Evolutionary conservation across 1,140 invertebrate genomes (phyloP).

Genomic region (Cotesia glomerata): DNA sequence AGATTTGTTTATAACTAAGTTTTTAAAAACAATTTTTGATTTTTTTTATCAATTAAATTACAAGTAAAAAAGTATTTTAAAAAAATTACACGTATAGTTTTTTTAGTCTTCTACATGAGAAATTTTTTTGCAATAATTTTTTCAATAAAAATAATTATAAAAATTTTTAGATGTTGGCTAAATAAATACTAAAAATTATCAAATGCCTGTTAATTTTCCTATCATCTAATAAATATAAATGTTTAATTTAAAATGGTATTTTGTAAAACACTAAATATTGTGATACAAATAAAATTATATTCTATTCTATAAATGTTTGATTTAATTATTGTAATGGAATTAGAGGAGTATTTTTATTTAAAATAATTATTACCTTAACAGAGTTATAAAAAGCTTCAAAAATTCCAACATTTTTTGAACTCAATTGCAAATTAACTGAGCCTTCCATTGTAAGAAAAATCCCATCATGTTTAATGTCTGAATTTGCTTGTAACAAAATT

Average conservation of each 20-base stretch:
- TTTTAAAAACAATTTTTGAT: too few relatives aligned
- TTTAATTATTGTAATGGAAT: not conserved
- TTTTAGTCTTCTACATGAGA: too few relatives aligned
- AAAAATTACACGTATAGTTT: too few relatives aligned
- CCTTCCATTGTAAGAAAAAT: slow-evolving; percentile 87
- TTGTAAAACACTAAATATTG: too few relatives aligned
- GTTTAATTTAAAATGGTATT: too few relatives aligned
- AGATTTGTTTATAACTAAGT: too few relatives aligned
- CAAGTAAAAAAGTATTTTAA: too few relatives aligned
- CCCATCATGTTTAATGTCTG: slow-evolving; percentile 90
- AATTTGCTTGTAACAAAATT: slow-evolving; percentile 77
- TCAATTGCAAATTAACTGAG: slow-evolving; percentile 87
- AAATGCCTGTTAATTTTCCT: not conserved
- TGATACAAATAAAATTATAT: too few relatives aligned
- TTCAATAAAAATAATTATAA: not conserved
- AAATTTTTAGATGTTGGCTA: slow-evolving; percentile 5
- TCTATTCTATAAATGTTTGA: too few relatives aligned
- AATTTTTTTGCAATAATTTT: not conserved
- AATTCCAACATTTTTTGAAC: slow-evolving; percentile 91
- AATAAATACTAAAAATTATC: slow-evolving; percentile 2
- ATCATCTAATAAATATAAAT: too few relatives aligned
- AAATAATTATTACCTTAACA: slow-evolving; percentile 66
- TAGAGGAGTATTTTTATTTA: not conserved
- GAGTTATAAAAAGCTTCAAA: slow-evolving; percentile 94
- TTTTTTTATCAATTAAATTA: too few relatives aligned